Evolutionary conservation across 2,797 vertebrate species (phyloP), one percentile per base, ranked within the genome.

Genomic region (Lutjanus campechanus): DNA sequence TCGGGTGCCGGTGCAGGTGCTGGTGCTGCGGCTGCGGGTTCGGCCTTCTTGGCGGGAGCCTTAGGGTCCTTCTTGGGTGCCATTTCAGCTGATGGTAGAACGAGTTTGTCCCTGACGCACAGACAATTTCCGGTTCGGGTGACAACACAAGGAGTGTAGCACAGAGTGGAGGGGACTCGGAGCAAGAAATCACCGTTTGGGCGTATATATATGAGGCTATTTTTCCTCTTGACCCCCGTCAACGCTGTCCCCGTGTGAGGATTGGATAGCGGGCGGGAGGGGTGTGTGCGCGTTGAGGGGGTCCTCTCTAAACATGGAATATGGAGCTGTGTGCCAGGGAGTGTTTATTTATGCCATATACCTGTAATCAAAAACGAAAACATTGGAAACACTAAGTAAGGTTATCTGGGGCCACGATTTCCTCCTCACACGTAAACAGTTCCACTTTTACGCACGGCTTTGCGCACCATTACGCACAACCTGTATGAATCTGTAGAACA

Each of bases 1-100:
- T 75, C 89, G 0, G 88, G 88, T 11, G 78, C 93, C 73, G 83
- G 56, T 54, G 82, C 85, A 0, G 91, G 82, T 64, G 83, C 88
- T 0, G 76, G 82, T 54, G 79, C 25, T 25, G 25, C 90, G 0
- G 90, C 64, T 77, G 89, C 93, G 13, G 94, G 93, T 54, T 93
- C 93, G 70, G 94, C 93, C 89, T 94, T 94, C 91, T 95, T 95
- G 86, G 79, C 92, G 22, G 93, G 87, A 12, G 93, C 93, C 93
- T 95, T 96, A 74, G 86, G 82, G 89, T 96, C 95, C 92, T 96
- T 96, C 94, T 96, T 96, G 59, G 95, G 95, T 95, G 95, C 95
- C 95, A 96, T 96, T 90, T 90, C 83, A 84, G 73, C 60, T 73
- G 76, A 63, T 80, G 63, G 65, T 90, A 63, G 61, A 86, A 68